Evolutionary conservation across 2,113 vertebrate genomes (phyloP).

Genomic region (Tragelaphus imberbis): DNA sequence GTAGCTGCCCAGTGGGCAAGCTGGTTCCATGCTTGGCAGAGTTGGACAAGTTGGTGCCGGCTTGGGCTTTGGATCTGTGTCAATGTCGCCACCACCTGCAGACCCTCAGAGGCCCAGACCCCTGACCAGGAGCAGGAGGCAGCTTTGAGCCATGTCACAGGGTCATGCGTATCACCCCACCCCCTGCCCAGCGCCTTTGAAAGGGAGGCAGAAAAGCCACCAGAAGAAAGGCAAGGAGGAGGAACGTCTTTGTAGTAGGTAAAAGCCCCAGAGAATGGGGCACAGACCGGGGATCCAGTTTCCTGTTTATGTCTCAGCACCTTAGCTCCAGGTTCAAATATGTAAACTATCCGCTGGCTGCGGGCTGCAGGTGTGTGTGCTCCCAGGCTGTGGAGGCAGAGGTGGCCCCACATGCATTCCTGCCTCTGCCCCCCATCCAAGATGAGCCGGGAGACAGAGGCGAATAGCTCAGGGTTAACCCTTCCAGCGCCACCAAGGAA

Average conservation of each 20-base stretch:
- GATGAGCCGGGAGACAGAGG: conserved; percentile 75
- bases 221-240: conserved; percentile 43
- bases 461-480: conserved; percentile 81
- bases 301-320: conserved; percentile 80
- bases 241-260: conserved; percentile 68
- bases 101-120: conserved; percentile 19
- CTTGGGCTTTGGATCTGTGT: neutral
- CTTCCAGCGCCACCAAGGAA: conserved; percentile 59
- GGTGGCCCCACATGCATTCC: conserved; percentile 79
- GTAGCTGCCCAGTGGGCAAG: neutral
- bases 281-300: conserved; percentile 75
- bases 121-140: conserved; percentile 16
- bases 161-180: conserved; percentile 51
- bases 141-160: conserved; percentile 57
- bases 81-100: conserved; percentile 9
- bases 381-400: conserved; percentile 41
- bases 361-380: conserved; percentile 81
- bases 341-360: conserved; percentile 79
- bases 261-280: conserved; percentile 61
- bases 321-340: conserved; percentile 83
- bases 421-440: conserved; percentile 74
- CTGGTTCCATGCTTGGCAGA: neutral
- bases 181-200: conserved; percentile 53
- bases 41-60: neutral
- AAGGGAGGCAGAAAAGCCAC: conserved; percentile 54